Base-by-base conservation (phyloP, 2,797 vertebrate species). In the Artibeus lituratus region DNA sequence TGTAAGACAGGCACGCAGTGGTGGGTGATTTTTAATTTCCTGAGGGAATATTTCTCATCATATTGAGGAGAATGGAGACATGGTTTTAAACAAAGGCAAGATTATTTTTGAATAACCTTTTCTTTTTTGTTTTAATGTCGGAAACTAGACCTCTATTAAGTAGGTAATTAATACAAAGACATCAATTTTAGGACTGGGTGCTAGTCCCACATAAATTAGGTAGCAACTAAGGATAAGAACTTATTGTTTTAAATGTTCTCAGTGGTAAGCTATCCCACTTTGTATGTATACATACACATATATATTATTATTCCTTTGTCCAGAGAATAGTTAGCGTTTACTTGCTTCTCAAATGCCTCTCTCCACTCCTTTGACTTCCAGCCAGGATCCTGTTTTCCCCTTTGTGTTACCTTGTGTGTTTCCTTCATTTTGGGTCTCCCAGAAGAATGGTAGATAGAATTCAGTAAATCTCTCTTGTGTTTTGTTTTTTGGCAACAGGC, bases 1-100 rank as follows among this genome's bases (percentile, higher is more conserved):
- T 5, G 53, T 77, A 85, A 87, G 77, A 76, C 82, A 74, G 74
- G 1, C 8, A 32, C 26, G n/a, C 77, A 32, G 21, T 35, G 29
- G 74, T 53, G 59, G 69, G 47, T 78, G 47, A 82, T 74, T 96
- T 94, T 92, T 96, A 88, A 96, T 94, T 90, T 87, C 78, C 70
- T 83, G 70, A 93, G 55, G 87, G 74, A 78, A 19, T 87, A 44
- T 78, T 94, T 94, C 47, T 84, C 57, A 32, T 62, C 44, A 91
- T 89, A 24, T 49, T 37, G 90, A 85, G 24, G 57, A 93, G 35
- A 87, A 93, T 72, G 74, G 95, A 96, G 70, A 11, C 35, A n/a
- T 55, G 69, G 9, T 82, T 42, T 26, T 44, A 44, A 87, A 55
- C 76, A 80, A 92, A 81, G 10, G 39, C 12, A 91, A 59, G 18